Base-by-base conservation (phyloP, 2,888 invertebrate genomes). In the Drosophila koepferae region DNA sequence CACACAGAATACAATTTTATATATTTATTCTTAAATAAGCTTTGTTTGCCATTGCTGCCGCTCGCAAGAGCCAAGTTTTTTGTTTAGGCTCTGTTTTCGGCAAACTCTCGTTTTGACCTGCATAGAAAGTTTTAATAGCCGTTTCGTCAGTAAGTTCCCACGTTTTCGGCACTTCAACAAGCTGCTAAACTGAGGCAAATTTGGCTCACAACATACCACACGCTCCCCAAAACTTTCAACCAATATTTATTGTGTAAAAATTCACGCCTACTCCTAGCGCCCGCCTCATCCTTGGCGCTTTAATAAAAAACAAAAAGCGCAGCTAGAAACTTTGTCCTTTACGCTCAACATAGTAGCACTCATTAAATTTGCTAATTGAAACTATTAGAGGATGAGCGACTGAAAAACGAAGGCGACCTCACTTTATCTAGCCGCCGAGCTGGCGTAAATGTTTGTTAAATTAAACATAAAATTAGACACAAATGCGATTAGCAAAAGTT, bases 161-260 rank as follows among this genome's bases (percentile, higher is more conserved):
- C 40, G n/a, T 49, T 61, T 36, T 55, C 28, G 44, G 18, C 41
- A 53, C 36, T 36, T 20, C 44, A 8, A 7, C 44, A 20, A 44
- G 54, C 36, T 53, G 60, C 41, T 44, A 3, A 58, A 63, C 48
- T 40, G 46, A 36, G 61, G 44, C 18, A 65, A 80, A 64, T 61
- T 51, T 44, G 10, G 61, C 58, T 44, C 28, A 36, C 38, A 61
- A 41, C 44, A 59, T 31, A 41, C 54, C 72, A 75, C 59, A 72
- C 49, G 38, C 67, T 44, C 28, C 28, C 41, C 49, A 68, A 68
- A 51, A 74, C 65, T 72, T 71, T 63, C 59, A 56, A 55, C 74
- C 77, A 77, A 82, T 85, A 83, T 80, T 80, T 82, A 82, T 82
- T 86, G 82, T 83, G 88, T 82, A 70, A 86, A 88, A 84, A 86